Percentiles rank a stretch among this genome's conserved stretches.
Conservation (phyloP, 2,888 invertebrate genomes). For the Clostera curtula region DNA sequence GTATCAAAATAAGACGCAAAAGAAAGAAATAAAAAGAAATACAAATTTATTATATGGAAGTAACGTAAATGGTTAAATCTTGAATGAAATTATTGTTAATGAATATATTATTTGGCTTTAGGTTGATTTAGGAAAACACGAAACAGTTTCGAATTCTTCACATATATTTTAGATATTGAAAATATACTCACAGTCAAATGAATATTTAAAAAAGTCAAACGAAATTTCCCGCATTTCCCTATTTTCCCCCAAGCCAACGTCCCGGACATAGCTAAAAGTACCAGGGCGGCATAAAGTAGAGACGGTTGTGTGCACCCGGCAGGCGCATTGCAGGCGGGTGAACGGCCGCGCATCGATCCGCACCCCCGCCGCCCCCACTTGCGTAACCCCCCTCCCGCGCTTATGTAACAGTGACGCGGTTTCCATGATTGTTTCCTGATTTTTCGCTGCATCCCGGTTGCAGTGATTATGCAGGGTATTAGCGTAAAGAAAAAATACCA, state of each 20-base stretch:
- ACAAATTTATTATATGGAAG: too few relatives aligned
- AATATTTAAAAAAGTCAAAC: slow-evolving; percentile 12
- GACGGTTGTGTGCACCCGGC: slow-evolving; percentile 34
- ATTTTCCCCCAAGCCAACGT: slow-evolving; percentile 27
- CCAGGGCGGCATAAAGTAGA: slow-evolving; percentile 48
- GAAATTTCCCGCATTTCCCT: slow-evolving; percentile 16
- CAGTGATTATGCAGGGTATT: slow-evolving; percentile 8
- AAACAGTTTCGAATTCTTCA: too few relatives aligned
- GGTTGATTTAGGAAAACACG: too few relatives aligned
- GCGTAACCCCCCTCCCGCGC: slow-evolving; percentile 53
- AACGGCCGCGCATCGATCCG: slow-evolving; percentile 71
- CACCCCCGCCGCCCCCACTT: slow-evolving; percentile 33
- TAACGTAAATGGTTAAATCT: too few relatives aligned
- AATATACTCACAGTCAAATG: slow-evolving; percentile 8
- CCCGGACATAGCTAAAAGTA: slow-evolving; percentile 30
- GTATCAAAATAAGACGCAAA: too few relatives aligned
- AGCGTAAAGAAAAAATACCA: not conserved
- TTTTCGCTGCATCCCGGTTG: slow-evolving; percentile 27
- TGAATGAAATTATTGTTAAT: too few relatives aligned
- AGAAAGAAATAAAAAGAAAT: too few relatives aligned
- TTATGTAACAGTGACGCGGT: slow-evolving; percentile 66
- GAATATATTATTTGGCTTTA: too few relatives aligned
- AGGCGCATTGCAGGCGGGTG: slow-evolving; percentile 74
- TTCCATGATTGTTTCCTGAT: slow-evolving; percentile 52
- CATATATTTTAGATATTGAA: too few relatives aligned